Percentiles rank a stretch among this genome's conserved stretches.
phyloP scores from a whole-genome alignment of 2,113 vertebrate species.

The zebrafish (Danio rerio) region GRCz12tu NC_133194.1:23774501-23775000 shows the following conservation, averaged over 20 bases:
- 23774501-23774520: slow-evolving; percentile 74
- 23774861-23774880: slow-evolving; percentile 48
- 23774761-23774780: slow-evolving; percentile 53
- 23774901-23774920: slow-evolving; percentile 53
- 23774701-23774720: slow-evolving; percentile 11
- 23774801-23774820: slow-evolving; percentile 64
- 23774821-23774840: slow-evolving; percentile 25
- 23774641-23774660: slow-evolving; percentile 41
- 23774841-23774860: slow-evolving; percentile 31
- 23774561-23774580: slow-evolving; percentile 70
- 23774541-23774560: slow-evolving; percentile 63
- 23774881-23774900: slow-evolving; percentile 63
- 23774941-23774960: slow-evolving; percentile 50
- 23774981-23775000: slow-evolving; percentile 65
- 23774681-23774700: slow-evolving; percentile 4
- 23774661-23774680: neutral
- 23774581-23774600: slow-evolving; percentile 72
- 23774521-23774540: slow-evolving; percentile 65
- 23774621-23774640: slow-evolving; percentile 49
- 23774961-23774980: slow-evolving; percentile 62
- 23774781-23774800: slow-evolving; percentile 56
- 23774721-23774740: slow-evolving; percentile 36
- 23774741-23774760: slow-evolving; percentile 37
- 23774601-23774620: slow-evolving; percentile 71
- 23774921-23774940: slow-evolving; percentile 42